Evolutionary conservation across 2,888 invertebrate genomes (phyloP).

Genomic region (Thymelicus acteon): DNA sequence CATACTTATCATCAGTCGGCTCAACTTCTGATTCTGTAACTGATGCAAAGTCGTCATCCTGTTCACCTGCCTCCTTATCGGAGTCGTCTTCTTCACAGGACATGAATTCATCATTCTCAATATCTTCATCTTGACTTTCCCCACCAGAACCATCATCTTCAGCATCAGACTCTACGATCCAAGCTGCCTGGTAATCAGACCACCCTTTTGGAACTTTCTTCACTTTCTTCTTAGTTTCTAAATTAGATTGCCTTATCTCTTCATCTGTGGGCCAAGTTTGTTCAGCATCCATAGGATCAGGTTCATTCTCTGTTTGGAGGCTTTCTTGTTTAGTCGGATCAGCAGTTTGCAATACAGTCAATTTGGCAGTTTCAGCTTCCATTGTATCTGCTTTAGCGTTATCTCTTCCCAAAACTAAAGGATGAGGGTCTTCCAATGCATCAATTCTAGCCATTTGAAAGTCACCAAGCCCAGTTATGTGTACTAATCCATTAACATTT

Average conservation of each 20-base stretch:
- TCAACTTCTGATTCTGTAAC: conserved; percentile 87
- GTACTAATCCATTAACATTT: conserved; percentile 94
- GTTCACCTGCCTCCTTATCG: conserved; percentile 80
- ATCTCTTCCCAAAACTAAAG: conserved; percentile 81
- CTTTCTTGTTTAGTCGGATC: conserved; percentile 89
- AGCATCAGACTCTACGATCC: conserved; percentile 92
- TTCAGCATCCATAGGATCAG: conserved; percentile 97
- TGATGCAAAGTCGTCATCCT: conserved; percentile 88
- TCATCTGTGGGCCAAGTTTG: conserved; percentile 99
- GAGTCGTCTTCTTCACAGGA: conserved; percentile 82
- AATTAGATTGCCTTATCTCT: conserved; percentile 91
- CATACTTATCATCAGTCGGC: conserved; percentile 87
- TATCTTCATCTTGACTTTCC: conserved; percentile 66
- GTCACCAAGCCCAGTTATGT: conserved; percentile 96
- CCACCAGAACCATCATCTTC: conserved; percentile 79
- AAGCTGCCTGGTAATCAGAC: conserved; percentile 98
- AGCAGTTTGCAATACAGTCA: conserved; percentile 83
- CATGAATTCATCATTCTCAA: conserved; percentile 74
- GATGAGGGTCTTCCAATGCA: conserved; percentile 88
- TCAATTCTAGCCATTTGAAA: conserved; percentile 95
- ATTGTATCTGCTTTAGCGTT: conserved; percentile 73
- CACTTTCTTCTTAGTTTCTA: conserved; percentile 86
- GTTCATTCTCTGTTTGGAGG: conserved; percentile 91
- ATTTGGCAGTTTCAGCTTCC: conserved; percentile 65
- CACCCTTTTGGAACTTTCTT: conserved; percentile 97